Percentiles rank a stretch among this genome's conserved stretches.
Conservation (phyloP, 1,140 invertebrate genomes). For the Formica exsecta region DNA sequence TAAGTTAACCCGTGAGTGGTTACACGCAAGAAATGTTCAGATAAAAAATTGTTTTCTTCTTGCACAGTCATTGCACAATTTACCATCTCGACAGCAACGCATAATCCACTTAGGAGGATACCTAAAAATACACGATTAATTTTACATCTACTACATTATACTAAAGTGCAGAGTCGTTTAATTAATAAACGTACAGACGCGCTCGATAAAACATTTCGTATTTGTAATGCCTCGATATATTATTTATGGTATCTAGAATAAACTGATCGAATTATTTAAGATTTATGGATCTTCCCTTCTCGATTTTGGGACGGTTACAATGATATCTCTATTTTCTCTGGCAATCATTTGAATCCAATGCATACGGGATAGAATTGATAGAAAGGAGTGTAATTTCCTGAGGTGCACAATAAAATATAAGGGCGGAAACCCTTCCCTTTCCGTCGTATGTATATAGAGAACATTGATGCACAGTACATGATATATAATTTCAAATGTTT, state of each 20-base stretch:
- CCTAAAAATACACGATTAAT: constrained; percentile 24
- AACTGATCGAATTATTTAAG: constrained; percentile 35
- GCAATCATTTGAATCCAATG: constrained; percentile 50
- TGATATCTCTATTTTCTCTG: constrained; percentile 71
- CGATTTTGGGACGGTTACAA: constrained; percentile 40
- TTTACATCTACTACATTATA: constrained; percentile 25
- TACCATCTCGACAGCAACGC: constrained; percentile 20
- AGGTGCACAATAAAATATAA: constrained; percentile 63
- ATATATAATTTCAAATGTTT: constrained; percentile 14
- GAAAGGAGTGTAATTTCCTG: constrained; percentile 75
- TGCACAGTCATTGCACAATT: constrained; percentile 42
- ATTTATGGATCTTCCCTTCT: constrained; percentile 52
- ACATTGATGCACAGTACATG: constrained; percentile 21
- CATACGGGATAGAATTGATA: constrained; percentile 56
- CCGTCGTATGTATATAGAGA: constrained; percentile 60
- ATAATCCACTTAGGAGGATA: neutral
- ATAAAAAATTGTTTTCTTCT: constrained; percentile 60
- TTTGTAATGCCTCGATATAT: constrained; percentile 2
- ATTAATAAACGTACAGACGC: neutral
- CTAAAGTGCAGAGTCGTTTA: neutral
- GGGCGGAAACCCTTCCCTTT: constrained; percentile 56
- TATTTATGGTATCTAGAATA: constrained; percentile 37
- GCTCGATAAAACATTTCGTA: neutral
- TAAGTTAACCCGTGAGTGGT: constrained; percentile 52
- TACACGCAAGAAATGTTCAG: constrained; percentile 45